Base-by-base conservation (phyloP, 2,113 vertebrate species). In the Rhagologus leucostigma region DNA sequence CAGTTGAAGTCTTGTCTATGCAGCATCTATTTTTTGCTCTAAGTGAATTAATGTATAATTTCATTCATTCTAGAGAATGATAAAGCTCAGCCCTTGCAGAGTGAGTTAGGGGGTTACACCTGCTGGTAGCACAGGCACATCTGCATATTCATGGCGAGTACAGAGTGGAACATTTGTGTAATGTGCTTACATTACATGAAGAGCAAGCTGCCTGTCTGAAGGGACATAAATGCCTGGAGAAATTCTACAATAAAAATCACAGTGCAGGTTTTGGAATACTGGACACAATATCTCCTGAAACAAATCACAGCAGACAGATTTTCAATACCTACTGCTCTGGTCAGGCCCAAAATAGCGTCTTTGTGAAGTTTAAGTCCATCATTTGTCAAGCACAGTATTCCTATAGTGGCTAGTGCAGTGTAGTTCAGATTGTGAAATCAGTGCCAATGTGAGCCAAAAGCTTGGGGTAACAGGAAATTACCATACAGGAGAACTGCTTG, bases 271-370 rank as follows among this genome's bases (percentile, higher is more conserved):
- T 83, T 92, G 47, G 67, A 93, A 83, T 88, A 56, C 14, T 4
- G 49, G 18, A 16, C 56, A 90, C 62, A 35, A 90, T 59, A 63
- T 42, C 56, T 89, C 42, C 68, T 74, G 52, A 47, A 95, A 85
- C 39, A 92, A 85, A 84, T 76, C 62, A 79, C 35, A 82, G 7
- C 19, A 76, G 83, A 71, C 57, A 85, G 53, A 52, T 92, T 86
- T 88, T 63, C 67, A 68, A 64, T 83, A 80, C 22, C 10, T 41
- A 20, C 73, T 83, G 49, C 57, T 86, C 76, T 73, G 49, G 33
- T 63, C 33, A 60, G n/a, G 33, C 35, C 52, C 47, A 52, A 76
- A 92, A 92, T 37, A 71, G 3, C 67, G 29, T 64, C 4, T 12
- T 3, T 60, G 50, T 21, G 41, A 52, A 47, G 41, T 73, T 70